These are phyloP conservation scores for Lathronympha strigana DNA, from an alignment of 2,888 invertebrate genomes.

Conservation along the genomic window DNA sequence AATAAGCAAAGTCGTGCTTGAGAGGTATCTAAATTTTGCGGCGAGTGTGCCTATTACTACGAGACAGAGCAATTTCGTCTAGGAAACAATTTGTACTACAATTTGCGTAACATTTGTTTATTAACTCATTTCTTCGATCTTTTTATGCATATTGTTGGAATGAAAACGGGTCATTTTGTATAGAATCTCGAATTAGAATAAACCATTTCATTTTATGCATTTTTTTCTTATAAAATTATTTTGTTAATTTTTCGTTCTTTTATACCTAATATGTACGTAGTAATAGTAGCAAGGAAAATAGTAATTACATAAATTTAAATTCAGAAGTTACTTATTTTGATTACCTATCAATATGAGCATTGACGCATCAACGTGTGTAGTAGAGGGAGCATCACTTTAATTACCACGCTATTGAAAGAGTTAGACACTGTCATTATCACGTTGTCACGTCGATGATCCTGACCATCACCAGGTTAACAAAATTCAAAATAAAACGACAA, in stretches of 20 bases:
- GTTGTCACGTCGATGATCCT: too few species aligned
- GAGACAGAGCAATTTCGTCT: slow-evolving; percentile 34
- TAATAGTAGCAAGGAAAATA: slow-evolving; percentile 15
- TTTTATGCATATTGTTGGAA: not conserved
- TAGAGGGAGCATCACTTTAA: too few species aligned
- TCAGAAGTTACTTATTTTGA: slow-evolving; percentile 5
- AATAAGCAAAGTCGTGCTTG: not conserved
- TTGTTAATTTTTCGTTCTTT: too few species aligned
- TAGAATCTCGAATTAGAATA: too few species aligned
- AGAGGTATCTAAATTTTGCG: not conserved
- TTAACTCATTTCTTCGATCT: slow-evolving; percentile 21
- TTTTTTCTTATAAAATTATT: too few species aligned
- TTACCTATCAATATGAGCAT: not conserved
- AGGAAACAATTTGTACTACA: slow-evolving; percentile 37
- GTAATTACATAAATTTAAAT: slow-evolving; percentile 28
- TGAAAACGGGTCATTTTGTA: not conserved
- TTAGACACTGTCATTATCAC: too few species aligned
- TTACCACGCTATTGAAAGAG: too few species aligned
- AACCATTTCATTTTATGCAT: too few species aligned
- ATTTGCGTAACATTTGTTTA: slow-evolving; percentile 28
- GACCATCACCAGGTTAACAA: not conserved
- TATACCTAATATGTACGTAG: not conserved
- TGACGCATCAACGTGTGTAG: too few species aligned
- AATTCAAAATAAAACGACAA: not conserved
- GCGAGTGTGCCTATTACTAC: slow-evolving; percentile 13